Conservation (phyloP, 2,113 vertebrate species). For the Ovis canadensis region DNA sequence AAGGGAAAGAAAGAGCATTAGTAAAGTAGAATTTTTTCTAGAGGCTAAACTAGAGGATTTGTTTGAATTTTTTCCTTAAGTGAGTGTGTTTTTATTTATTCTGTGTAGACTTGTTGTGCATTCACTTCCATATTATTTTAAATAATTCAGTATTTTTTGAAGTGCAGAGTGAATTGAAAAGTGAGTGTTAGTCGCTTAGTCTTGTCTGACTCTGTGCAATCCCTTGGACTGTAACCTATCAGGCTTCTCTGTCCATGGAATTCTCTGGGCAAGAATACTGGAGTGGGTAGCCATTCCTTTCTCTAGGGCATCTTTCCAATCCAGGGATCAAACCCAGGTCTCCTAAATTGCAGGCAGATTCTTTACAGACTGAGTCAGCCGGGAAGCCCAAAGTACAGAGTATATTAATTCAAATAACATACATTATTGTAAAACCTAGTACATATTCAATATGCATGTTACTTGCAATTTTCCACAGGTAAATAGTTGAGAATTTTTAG, state of each 20-base stretch:
- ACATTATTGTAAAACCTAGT: background rate
- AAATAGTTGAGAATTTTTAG: background rate
- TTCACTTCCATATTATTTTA: background rate
- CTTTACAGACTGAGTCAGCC: background rate
- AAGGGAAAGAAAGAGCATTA: background rate
- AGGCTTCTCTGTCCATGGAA: background rate
- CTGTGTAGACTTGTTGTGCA: background rate
- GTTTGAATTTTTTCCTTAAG: background rate
- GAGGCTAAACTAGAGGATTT: background rate
- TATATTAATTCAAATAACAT: background rate
- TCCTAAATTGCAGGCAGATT: background rate
- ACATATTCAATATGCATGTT: background rate
- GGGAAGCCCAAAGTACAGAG: background rate
- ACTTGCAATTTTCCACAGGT: background rate
- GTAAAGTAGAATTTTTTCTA: background rate
- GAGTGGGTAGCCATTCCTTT: background rate
- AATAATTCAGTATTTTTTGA: background rate
- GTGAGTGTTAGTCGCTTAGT: background rate
- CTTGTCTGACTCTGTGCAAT: background rate
- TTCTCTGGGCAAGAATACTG: background rate
- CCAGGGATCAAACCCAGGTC: background rate
- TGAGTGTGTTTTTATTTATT: background rate
- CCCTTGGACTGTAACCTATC: background rate
- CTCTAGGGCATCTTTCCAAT: background rate
- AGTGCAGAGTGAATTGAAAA: background rate